Conservation (phyloP, 2,888 invertebrate genomes). For the Xestia ashworthii region DNA sequence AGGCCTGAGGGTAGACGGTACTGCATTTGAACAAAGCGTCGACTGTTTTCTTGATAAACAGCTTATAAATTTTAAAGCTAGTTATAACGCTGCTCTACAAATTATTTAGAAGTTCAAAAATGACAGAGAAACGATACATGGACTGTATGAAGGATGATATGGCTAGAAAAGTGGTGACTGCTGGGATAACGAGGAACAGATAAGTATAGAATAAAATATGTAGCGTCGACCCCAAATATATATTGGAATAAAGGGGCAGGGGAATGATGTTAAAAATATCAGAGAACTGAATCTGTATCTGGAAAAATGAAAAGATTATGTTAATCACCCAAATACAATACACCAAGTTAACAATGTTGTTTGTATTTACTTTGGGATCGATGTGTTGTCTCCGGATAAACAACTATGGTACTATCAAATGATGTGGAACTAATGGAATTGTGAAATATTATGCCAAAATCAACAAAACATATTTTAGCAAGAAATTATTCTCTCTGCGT, state of each 20-base stretch:
- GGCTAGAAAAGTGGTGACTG: background rate
- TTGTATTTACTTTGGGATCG: background rate
- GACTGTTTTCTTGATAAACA: background rate
- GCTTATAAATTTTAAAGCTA: background rate
- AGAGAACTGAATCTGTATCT: background rate
- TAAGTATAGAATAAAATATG: background rate
- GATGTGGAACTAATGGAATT: conserved; percentile 24
- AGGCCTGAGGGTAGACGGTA: conserved; percentile 10
- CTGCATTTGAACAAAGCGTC: background rate
- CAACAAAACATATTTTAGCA: conserved; percentile 23
- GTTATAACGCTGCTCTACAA: conserved; percentile 5
- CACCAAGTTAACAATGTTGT: conserved; percentile 4
- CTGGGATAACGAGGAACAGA: background rate
- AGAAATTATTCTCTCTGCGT: background rate
- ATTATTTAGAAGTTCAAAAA: background rate
- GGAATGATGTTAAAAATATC: background rate
- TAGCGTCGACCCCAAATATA: background rate
- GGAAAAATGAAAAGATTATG: background rate
- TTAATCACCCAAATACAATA: background rate
- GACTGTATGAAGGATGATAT: background rate
- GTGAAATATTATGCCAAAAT: conserved; percentile 41
- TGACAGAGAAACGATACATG: background rate
- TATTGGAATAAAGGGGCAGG: background rate
- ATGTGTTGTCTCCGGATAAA: background rate
- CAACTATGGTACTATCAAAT: conserved; percentile 10